Evolutionary conservation across 1,140 invertebrate species (phyloP).

Genomic region (Ladona fulva): DNA sequence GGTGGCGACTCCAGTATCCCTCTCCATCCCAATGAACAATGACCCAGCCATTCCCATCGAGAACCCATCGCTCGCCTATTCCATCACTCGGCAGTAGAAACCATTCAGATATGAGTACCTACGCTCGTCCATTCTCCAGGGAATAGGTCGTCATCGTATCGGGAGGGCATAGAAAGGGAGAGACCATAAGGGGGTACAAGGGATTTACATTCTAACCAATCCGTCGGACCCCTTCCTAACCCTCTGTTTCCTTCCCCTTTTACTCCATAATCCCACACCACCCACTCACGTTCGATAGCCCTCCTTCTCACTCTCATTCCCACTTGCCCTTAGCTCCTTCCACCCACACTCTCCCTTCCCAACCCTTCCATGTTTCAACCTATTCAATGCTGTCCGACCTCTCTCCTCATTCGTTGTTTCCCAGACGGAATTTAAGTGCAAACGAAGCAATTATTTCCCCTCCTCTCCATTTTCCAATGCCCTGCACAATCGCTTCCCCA

Average conservation of each 20-base stretch:
- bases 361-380: background rate
- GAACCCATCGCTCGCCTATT: background rate
- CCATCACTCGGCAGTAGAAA: background rate
- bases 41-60: background rate
- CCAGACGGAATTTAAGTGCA: background rate
- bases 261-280: background rate
- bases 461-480: background rate
- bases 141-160: background rate
- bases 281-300: background rate
- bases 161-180: background rate
- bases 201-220: background rate
- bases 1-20: too few relatives aligned
- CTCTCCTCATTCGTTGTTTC: background rate
- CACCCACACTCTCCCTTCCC: background rate
- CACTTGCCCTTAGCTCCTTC: background rate
- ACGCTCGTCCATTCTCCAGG: background rate
- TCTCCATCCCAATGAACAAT: too few relatives aligned
- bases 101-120: constrained; percentile 1
- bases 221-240: background rate
- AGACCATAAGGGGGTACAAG: background rate
- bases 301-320: background rate
- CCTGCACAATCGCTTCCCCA: background rate
- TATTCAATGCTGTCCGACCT: background rate
- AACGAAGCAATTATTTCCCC: background rate
- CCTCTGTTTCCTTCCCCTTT: background rate